Evolutionary conservation across 2,113 vertebrate species (phyloP).

Genomic region (Corydoras maculifer): DNA sequence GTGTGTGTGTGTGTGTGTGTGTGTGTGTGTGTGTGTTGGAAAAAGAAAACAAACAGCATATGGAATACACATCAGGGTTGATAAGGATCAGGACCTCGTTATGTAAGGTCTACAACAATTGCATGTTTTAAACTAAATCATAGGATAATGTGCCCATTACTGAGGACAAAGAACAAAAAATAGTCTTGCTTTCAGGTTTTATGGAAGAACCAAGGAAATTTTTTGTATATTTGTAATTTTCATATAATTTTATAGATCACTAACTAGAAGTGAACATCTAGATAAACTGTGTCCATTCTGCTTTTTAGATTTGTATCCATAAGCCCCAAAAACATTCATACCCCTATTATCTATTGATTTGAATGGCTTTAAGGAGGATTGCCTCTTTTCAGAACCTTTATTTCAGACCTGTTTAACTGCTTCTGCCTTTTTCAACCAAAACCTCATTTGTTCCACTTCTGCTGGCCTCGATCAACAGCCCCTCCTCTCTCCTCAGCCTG

Average conservation of each 20-base stretch:
- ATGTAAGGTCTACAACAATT: conserved; percentile 52
- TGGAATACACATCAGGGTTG: conserved; percentile 53
- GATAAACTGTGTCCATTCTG: too few relatives aligned
- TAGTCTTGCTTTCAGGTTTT: neutral
- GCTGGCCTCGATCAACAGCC: conserved; percentile 9
- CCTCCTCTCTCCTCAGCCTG: conserved; percentile 6
- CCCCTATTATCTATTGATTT: too few relatives aligned
- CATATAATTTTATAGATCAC: too few relatives aligned
- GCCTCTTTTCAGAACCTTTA: neutral
- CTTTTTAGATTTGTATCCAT: too few relatives aligned
- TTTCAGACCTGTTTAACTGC: neutral
- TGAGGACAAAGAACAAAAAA: neutral
- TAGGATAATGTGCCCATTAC: conserved; percentile 36
- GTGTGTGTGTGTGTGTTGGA: conserved; percentile 26
- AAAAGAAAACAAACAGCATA: conserved; percentile 50
- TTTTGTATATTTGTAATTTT: neutral
- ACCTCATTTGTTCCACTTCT: conserved; percentile 11
- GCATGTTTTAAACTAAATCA: conserved; percentile 50
- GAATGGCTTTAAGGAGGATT: neutral
- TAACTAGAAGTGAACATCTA: neutral
- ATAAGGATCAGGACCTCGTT: conserved; percentile 58
- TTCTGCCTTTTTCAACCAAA: conserved; percentile 16
- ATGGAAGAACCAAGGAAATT: conserved; percentile 6
- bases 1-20: conserved; percentile 27
- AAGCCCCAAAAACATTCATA: neutral